Evolutionary conservation across 1,140 invertebrate genomes (phyloP).

Genomic region (Atopsyche davidsoni): DNA sequence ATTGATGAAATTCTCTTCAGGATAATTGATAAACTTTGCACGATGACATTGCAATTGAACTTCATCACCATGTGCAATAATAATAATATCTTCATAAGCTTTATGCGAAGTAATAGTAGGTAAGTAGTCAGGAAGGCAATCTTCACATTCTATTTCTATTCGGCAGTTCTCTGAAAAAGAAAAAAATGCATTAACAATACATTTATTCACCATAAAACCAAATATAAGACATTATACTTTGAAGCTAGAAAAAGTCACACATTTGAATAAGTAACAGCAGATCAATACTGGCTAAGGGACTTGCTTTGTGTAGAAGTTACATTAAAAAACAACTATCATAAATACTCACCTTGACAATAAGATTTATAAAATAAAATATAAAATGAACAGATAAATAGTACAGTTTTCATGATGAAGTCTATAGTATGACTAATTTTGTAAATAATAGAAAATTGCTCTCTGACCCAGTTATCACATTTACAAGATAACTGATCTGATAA

Average conservation of each 20-base stretch:
- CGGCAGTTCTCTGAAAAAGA: conserved; percentile 34
- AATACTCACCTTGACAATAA: conserved; percentile 14
- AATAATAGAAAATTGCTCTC: no score
- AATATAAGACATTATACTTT: neutral
- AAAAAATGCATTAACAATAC: no score
- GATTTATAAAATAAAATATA: conserved; percentile 7
- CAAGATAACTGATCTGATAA: no score
- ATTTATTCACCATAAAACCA: no score
- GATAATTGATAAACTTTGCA: conserved; percentile 36
- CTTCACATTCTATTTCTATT: conserved; percentile 39
- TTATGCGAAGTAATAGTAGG: conserved; percentile 40
- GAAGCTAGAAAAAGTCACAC: neutral
- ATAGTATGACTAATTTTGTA: no score
- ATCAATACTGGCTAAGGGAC: no score
- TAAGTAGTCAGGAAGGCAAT: conserved; percentile 43
- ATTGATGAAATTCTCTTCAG: conserved; percentile 30
- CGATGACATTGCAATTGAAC: conserved; percentile 37
- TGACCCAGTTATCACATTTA: no score
- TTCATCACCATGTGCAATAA: conserved; percentile 33
- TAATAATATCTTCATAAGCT: conserved; percentile 30
- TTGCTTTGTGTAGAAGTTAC: no score
- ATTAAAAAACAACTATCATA: neutral
- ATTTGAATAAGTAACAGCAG: neutral
- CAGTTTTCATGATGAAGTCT: conserved; percentile 4
- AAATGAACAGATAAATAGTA: conserved; percentile 4